These are phyloP conservation scores for Lathamus discolor DNA, from an alignment of 2,113 vertebrate species.

Conservation along the genomic window DNA sequence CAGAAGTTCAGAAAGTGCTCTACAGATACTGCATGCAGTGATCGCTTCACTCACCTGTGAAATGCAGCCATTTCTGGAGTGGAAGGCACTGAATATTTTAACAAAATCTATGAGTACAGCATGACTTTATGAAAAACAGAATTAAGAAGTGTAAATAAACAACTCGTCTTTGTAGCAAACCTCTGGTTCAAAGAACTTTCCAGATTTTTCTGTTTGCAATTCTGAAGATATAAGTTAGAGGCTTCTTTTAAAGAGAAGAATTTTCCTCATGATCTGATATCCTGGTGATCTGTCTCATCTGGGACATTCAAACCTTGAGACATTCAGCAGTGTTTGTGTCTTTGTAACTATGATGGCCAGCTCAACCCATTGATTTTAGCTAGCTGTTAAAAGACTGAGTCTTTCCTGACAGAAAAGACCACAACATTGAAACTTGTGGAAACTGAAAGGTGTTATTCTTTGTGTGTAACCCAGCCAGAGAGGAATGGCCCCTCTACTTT, in stretches of 20 bases:
- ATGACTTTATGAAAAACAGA: background rate
- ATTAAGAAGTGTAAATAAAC: background rate
- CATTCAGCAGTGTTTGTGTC: background rate
- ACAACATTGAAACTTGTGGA: too few species aligned
- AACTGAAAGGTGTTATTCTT: background rate
- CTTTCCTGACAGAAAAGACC: background rate
- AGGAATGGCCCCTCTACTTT: background rate
- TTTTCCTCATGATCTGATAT: background rate
- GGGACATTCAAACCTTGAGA: background rate
- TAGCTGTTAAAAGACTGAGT: background rate
- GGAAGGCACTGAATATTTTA: conserved; percentile 8
- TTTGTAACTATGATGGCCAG: background rate
- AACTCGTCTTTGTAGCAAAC: background rate
- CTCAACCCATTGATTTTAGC: background rate
- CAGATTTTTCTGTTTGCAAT: background rate
- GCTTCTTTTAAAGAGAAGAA: background rate
- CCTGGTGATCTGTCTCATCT: background rate
- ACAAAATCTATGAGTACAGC: background rate
- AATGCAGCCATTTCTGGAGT: background rate
- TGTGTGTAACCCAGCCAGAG: background rate
- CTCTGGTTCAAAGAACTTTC: background rate
- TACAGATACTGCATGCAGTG: background rate
- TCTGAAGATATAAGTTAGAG: background rate
- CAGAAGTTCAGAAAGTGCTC: conserved; percentile 44
- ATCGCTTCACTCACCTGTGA: conserved; percentile 42